Evolutionary conservation across 2,113 vertebrate species (phyloP).

Genomic region (Nanorana parkeri): DNA sequence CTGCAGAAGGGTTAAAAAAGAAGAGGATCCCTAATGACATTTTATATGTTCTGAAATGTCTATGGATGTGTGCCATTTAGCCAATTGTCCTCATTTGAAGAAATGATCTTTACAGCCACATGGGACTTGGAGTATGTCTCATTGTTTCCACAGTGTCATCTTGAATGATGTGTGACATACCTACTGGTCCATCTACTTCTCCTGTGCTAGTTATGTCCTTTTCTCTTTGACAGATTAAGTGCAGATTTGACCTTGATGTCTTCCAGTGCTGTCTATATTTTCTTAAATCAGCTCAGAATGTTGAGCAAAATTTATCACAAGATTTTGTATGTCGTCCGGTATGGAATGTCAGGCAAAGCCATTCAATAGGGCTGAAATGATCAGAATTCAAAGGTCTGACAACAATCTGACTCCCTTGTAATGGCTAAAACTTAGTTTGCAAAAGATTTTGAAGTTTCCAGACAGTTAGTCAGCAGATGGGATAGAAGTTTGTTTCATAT

Average conservation of each 20-base stretch:
- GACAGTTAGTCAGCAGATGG: too few relatives aligned
- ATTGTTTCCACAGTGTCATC: not conserved
- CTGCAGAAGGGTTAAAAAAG: not conserved
- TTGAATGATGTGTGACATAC: conserved; percentile 5
- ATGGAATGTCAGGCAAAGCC: too few relatives aligned
- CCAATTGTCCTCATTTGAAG: not conserved
- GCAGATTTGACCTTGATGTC: not conserved
- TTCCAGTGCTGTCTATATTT: not conserved
- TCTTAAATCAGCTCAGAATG: not conserved
- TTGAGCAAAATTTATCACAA: not conserved
- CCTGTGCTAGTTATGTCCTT: not conserved
- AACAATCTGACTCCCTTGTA: too few relatives aligned
- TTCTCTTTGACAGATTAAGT: not conserved
- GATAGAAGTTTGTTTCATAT: too few relatives aligned
- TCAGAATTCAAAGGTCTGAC: too few relatives aligned
- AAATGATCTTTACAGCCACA: not conserved
- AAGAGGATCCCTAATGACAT: not conserved
- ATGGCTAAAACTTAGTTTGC: too few relatives aligned
- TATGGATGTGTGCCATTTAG: not conserved
- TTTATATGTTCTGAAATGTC: not conserved
- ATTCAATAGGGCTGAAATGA: too few relatives aligned
- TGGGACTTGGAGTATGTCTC: not conserved
- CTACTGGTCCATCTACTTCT: not conserved
- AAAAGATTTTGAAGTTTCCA: too few relatives aligned
- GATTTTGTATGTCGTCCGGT: not conserved